Evolutionary conservation across 2,888 invertebrate species (phyloP).

Genomic region (Biston betularia): DNA sequence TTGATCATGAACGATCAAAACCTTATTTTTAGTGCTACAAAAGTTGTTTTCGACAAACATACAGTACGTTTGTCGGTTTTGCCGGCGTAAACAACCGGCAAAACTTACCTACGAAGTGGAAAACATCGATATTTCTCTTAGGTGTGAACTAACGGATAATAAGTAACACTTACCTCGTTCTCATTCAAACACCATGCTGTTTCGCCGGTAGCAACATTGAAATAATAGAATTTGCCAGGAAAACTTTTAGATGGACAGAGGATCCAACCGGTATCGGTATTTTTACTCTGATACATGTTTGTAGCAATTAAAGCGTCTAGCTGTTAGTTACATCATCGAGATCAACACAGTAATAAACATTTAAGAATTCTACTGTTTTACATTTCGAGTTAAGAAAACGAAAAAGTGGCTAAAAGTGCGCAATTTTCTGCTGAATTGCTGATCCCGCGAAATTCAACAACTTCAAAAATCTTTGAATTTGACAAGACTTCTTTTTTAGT

Average conservation of each 20-base stretch:
- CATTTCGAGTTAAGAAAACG: background rate
- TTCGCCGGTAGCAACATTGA: slow-evolving; percentile 68
- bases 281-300: slow-evolving; percentile 55
- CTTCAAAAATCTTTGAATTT: background rate
- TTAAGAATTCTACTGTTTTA: background rate
- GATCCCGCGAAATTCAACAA: slow-evolving; percentile 1
- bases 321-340: background rate
- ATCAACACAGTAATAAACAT: background rate
- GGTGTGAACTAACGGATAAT: background rate
- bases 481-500: no score
- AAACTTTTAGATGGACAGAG: slow-evolving; percentile 69
- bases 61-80: no score
- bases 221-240: slow-evolving; percentile 74
- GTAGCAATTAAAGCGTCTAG: background rate
- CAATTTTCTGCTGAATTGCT: background rate
- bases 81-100: background rate
- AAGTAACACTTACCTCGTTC: slow-evolving; percentile 55
- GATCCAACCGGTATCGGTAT: slow-evolving; percentile 61
- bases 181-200: slow-evolving; percentile 65
- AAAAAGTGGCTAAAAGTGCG: no score
- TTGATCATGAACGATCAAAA: no score
- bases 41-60: no score
- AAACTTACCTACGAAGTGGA: background rate
- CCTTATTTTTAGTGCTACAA: no score
- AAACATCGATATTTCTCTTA: background rate